Evolutionary conservation across 1,140 invertebrate genomes (phyloP).

Genomic region (Dinoponera quadriceps): DNA sequence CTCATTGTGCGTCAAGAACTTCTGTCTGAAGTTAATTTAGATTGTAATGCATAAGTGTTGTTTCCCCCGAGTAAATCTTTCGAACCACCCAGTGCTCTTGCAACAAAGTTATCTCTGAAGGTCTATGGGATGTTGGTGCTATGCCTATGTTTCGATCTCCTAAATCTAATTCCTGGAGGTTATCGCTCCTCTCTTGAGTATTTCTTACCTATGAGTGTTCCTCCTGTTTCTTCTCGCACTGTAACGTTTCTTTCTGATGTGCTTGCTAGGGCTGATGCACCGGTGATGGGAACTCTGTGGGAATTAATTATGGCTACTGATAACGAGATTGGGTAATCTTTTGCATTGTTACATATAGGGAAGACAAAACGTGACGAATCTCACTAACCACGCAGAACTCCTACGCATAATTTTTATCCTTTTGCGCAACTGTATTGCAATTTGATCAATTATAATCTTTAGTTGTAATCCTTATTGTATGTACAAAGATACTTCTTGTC

Average conservation of each 20-base stretch:
- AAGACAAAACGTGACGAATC: neutral
- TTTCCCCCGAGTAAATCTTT: slow-evolving; percentile 1
- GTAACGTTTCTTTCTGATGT: slow-evolving; percentile 74
- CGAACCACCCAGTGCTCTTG: neutral
- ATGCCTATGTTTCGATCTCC: slow-evolving; percentile 61
- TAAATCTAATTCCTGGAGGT: slow-evolving; percentile 61
- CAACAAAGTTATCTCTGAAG: slow-evolving; percentile 44
- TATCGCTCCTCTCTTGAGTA: slow-evolving; percentile 21
- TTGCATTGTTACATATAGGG: neutral
- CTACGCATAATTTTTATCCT: slow-evolving; percentile 21
- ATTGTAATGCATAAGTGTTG: slow-evolving; percentile 15
- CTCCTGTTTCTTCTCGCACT: slow-evolving; percentile 54
- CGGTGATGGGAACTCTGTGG: slow-evolving; percentile 97
- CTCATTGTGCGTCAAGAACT: slow-evolving; percentile 14
- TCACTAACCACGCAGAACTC: slow-evolving; percentile 15
- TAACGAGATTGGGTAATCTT: slow-evolving; percentile 90
- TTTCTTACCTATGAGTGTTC: slow-evolving; percentile 22
- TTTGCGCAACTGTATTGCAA: neutral
- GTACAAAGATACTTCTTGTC: no score
- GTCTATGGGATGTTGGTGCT: slow-evolving; percentile 55
- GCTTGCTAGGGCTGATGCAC: slow-evolving; percentile 96
- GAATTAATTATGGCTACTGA: slow-evolving; percentile 95
- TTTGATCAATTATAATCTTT: neutral
- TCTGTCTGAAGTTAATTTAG: neutral
- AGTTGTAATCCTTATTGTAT: neutral